phyloP scores from a whole-genome alignment of 2,888 invertebrate genomes.

The Campoplex capitator region DNA sequence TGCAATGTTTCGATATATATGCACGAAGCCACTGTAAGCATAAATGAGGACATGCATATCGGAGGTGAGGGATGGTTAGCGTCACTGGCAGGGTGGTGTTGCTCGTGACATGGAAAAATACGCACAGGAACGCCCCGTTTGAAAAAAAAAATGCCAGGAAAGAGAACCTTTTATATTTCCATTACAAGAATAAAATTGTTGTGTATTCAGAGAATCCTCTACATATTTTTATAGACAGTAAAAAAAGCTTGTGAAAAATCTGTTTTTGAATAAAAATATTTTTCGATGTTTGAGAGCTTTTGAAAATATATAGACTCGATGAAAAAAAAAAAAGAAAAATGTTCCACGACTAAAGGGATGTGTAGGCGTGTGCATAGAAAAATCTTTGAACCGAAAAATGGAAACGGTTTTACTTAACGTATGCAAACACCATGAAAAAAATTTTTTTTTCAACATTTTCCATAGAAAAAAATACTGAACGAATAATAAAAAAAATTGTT shows the following conservation, averaged over 20 bases:
- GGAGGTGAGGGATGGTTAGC: constrained; percentile 11
- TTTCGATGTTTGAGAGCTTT: background rate
- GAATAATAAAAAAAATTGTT: background rate
- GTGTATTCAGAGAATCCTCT: background rate
- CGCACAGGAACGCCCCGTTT: background rate
- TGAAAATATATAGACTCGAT: background rate
- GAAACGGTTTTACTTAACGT: background rate
- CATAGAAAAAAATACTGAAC: background rate
- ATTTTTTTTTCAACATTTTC: background rate
- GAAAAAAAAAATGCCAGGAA: constrained; percentile 13
- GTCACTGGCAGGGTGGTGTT: constrained; percentile 5
- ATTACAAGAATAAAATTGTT: background rate
- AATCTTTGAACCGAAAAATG: background rate
- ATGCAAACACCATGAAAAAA: background rate
- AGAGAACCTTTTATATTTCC: background rate
- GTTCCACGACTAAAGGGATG: background rate
- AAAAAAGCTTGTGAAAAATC: background rate
- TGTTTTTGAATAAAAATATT: background rate
- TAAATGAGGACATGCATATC: constrained; percentile 15
- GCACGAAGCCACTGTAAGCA: background rate
- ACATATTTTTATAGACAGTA: background rate
- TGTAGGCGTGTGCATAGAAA: background rate
- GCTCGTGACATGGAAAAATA: constrained; percentile 11
- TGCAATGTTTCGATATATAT: background rate
- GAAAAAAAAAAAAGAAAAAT: background rate